These are phyloP conservation scores for Neodiprion pinetum DNA, from an alignment of 1,140 invertebrate species.

Conservation along the genomic window DNA sequence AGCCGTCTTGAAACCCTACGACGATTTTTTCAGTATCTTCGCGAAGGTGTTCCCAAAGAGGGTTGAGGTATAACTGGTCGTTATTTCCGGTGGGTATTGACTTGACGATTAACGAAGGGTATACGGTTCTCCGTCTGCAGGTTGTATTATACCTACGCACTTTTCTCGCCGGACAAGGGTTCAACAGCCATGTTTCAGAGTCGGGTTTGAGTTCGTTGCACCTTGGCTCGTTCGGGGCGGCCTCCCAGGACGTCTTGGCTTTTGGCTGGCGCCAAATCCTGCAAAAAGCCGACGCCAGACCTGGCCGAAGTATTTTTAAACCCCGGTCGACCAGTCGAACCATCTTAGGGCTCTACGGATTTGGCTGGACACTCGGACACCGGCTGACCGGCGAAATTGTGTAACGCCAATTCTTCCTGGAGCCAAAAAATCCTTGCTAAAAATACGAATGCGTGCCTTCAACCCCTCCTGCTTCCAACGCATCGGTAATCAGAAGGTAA, in stretches of 20 bases:
- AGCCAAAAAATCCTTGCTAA: not conserved
- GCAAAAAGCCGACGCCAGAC: slow-evolving; percentile 33
- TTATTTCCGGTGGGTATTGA: slow-evolving; percentile 15
- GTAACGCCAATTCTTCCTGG: slow-evolving; percentile 5
- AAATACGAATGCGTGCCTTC: too few relatives aligned
- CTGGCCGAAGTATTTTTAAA: slow-evolving; percentile 45
- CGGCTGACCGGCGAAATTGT: not conserved
- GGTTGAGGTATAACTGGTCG: slow-evolving; percentile 14
- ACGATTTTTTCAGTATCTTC: not conserved
- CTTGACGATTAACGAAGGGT: not conserved
- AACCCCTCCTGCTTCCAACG: too few relatives aligned
- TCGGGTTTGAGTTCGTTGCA: slow-evolving; percentile 4
- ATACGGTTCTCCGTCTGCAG: too few relatives aligned
- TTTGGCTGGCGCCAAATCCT: slow-evolving; percentile 38
- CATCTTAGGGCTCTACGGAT: not conserved
- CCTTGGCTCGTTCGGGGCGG: slow-evolving; percentile 12
- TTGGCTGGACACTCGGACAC: not conserved
- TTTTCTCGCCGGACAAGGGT: not conserved
- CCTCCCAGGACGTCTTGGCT: slow-evolving; percentile 11
- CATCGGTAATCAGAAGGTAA: too few relatives aligned
- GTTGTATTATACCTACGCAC: too few relatives aligned
- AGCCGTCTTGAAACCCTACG: not conserved
- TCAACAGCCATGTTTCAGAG: not conserved
- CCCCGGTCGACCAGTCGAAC: slow-evolving; percentile 31
- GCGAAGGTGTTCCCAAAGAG: slow-evolving; percentile 9